Base-by-base conservation (phyloP, 1,140 invertebrate genomes). In the Drosophila kanapiae region DNA sequence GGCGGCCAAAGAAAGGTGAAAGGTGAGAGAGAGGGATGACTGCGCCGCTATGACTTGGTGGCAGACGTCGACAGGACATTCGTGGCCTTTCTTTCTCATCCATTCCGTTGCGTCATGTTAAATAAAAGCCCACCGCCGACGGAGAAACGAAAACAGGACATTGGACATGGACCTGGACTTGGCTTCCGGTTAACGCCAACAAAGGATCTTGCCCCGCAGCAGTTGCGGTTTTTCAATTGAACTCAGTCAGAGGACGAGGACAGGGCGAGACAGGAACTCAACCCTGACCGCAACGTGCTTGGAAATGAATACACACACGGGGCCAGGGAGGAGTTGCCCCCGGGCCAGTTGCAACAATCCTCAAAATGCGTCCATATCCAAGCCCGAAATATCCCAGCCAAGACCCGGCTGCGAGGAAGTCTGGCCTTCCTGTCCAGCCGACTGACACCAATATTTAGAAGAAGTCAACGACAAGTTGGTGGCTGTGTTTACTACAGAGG, bases 61-160 rank as follows among this genome's bases (percentile, higher is more conserved):
- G 65, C 80, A 84, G 82, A 84, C 65, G 63, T 80, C 78, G 82
- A 64, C 76, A 72, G 85, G 80, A 90, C 84, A 85, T 85, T 83
- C 69, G 80, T 64, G 80, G 35, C 47, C 51, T 79, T 49, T 67
- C 60, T 75, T 61, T 70, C 40, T 68, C 42, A 43, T 49, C 47
- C 47, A 71, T 87, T 90, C 68, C 90, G 85, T 90, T 90, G 85
- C 85, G 85, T 90, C 85, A 90, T 77, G 71, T 82, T 85, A 90
- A 85, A 91, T 90, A 91, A 90, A 90, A 91, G 82, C 78, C 85
- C 67, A 43, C 53, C 53, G 65, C 45, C 64, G 37, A 11, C 65
- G 70, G 51, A 56, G 37, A 54, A 49, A 29, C 47, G 47, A 49
- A 67, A 59, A 82, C 81, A 90, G 82, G 78, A 90, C 78, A 82